phyloP scores from a whole-genome alignment of 1,140 invertebrate genomes.

The Neotoxoptera formosana region DNA sequence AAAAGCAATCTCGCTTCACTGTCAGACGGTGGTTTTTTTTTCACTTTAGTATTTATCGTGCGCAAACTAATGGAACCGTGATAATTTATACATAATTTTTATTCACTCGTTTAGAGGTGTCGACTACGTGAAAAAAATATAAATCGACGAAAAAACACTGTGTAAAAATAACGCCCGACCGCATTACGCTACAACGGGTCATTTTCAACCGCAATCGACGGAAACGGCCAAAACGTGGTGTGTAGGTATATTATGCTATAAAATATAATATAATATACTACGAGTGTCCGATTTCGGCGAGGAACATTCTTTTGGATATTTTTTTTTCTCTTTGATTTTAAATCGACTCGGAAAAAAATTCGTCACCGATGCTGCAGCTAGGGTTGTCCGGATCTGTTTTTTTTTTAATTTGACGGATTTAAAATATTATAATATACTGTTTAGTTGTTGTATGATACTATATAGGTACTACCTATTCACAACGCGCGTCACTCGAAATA shows the following conservation, averaged over 20 bases:
- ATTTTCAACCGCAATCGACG: constrained; percentile 53
- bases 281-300: background rate
- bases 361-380: background rate
- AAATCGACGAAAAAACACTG: constrained; percentile 18
- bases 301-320: background rate
- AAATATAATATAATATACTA: background rate
- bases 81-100: background rate
- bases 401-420: background rate
- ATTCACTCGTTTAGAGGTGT: constrained; percentile 5
- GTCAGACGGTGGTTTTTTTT: background rate
- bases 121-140: constrained; percentile 34
- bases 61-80: constrained; percentile 26
- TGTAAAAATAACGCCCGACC: constrained; percentile 35
- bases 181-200: constrained; percentile 37
- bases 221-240: constrained; percentile 17
- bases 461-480: no score
- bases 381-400: background rate
- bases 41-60: constrained; percentile 1
- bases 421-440: background rate
- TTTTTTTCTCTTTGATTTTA: background rate
- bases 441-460: no score
- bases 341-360: background rate
- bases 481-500: background rate
- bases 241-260: background rate
- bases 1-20: constrained; percentile 27